phyloP scores from a whole-genome alignment of 2,113 vertebrate species.

The Oenanthe melanoleuca region DNA sequence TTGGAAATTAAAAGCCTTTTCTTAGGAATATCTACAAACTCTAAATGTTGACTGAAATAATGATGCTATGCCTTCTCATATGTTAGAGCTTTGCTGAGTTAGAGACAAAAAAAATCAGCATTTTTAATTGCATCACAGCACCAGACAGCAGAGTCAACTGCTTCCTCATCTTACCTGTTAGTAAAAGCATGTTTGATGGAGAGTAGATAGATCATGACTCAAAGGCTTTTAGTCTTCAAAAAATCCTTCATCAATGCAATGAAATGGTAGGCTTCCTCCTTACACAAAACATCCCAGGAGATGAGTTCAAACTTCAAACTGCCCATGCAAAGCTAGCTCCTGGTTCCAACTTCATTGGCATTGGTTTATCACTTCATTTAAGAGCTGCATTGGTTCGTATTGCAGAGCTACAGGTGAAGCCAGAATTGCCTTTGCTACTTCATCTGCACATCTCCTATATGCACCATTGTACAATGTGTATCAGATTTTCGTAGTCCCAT shows the following conservation, averaged over 20 bases:
- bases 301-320: neutral
- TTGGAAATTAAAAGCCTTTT: neutral
- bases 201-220: neutral
- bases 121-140: neutral
- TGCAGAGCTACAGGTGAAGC: neutral
- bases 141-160: neutral
- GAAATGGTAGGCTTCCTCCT: neutral
- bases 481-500: neutral
- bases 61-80: neutral
- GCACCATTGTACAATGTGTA: neutral
- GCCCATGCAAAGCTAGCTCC: neutral
- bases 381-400: neutral
- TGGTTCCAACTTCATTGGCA: neutral
- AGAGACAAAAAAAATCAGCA: neutral
- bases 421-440: neutral
- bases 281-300: neutral
- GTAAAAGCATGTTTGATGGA: neutral
- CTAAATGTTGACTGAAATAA: neutral
- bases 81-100: neutral
- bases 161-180: neutral
- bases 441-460: neutral
- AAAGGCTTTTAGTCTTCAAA: neutral
- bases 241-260: neutral
- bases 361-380: neutral
- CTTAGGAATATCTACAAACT: neutral